A percentile compares a stretch with the other conserved stretches of the same genome.
phyloP scores from a whole-genome alignment of 2,888 invertebrate genomes.

The Polyploca ridens region DNA sequence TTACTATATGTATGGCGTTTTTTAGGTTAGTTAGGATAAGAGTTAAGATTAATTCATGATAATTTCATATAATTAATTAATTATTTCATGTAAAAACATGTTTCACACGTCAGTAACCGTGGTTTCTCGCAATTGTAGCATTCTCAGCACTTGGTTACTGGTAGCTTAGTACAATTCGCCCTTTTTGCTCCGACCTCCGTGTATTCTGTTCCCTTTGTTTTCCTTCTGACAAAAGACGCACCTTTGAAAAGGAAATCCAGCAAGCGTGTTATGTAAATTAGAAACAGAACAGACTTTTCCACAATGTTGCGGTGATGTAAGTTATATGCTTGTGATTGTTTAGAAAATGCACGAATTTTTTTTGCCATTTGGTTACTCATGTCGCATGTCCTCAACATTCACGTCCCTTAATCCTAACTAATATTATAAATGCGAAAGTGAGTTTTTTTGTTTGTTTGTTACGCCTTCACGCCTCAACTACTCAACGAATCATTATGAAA shows the following conservation, averaged over 20 bases:
- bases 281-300: constrained; percentile 55
- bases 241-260: constrained; percentile 70
- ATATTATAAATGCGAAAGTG: too few relatives aligned
- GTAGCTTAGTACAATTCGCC: constrained; percentile 48
- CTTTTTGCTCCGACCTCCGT: constrained; percentile 49
- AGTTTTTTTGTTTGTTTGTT: too few relatives aligned
- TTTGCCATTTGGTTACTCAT: too few relatives aligned
- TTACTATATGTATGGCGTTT: too few relatives aligned
- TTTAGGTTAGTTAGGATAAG: too few relatives aligned
- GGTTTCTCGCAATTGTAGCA: not conserved
- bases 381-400: too few relatives aligned
- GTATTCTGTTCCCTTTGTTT: constrained; percentile 66
- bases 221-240: constrained; percentile 68
- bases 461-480: too few relatives aligned
- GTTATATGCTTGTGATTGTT: constrained; percentile 17
- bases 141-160: constrained; percentile 46
- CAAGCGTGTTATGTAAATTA: constrained; percentile 71
- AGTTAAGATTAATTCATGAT: not conserved
- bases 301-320: constrained; percentile 28
- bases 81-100: not conserved
- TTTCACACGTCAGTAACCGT: not conserved
- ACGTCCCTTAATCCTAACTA: too few relatives aligned
- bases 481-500: too few relatives aligned
- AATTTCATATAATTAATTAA: not conserved
- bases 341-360: too few relatives aligned